phyloP scores from a whole-genome alignment of 1,140 invertebrate species.

The Araneus ventricosus region DNA sequence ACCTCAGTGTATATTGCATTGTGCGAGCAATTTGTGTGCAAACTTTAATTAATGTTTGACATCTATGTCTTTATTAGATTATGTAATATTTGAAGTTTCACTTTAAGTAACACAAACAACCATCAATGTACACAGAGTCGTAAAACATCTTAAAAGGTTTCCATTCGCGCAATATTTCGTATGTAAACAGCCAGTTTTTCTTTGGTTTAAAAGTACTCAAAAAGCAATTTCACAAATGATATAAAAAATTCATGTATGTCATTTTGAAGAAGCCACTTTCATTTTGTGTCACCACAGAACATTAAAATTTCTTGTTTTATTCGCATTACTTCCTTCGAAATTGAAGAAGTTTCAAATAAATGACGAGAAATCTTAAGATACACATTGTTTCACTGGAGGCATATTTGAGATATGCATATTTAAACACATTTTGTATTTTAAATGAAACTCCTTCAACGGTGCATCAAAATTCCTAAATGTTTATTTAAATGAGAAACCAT shows the following conservation, averaged over 20 bases:
- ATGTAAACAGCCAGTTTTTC: no score
- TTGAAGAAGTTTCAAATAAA: not conserved
- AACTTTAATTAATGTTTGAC: no score
- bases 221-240: not conserved
- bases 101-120: no score
- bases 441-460: not conserved
- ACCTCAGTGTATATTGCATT: no score
- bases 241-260: conserved; percentile 2
- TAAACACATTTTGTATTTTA: not conserved
- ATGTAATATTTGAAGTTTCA: no score
- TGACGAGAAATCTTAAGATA: not conserved
- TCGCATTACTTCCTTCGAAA: not conserved
- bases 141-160: no score
- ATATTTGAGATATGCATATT: not conserved
- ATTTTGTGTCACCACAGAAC: not conserved
- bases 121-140: no score
- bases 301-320: not conserved
- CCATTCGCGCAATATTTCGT: no score
- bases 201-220: not conserved
- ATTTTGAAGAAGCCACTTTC: not conserved
- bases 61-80: no score
- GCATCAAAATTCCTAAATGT: not conserved
- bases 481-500: not conserved
- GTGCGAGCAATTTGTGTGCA: no score
- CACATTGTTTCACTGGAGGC: not conserved